Evolutionary conservation across 2,797 vertebrate species (phyloP), one percentile per base, ranked within the genome.

Genomic region (Urophycis tenuis): DNA sequence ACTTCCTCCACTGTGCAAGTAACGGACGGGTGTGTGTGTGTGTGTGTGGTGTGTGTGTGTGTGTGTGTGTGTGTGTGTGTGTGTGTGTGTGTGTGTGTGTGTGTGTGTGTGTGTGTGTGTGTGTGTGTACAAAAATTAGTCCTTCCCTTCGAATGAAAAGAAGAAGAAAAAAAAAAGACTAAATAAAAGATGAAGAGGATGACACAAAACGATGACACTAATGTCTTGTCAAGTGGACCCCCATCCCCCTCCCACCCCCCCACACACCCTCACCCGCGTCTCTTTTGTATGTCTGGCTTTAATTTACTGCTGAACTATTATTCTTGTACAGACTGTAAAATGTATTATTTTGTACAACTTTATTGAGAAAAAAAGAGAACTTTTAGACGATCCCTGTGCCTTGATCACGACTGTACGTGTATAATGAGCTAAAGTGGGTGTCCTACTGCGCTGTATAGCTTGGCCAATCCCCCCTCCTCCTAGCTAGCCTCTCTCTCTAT

Each of bases 301-400:
- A 91, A 91, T 94, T 95, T 95, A 95, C 94, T 95, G 95, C 95
- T 96, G 95, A 93, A 95, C 95, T 96, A 95, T 96, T 95, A 95
- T 95, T 96, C 95, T 95, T 96, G 95, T 97, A 96, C 95, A 96
- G 95, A 96, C 94, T 97, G 95, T 96, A 96, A 97, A 96, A 97
- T 96, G 95, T 96, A 96, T 96, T 95, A 96, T 97, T 97, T 96
- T 96, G 95, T 97, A 96, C 95, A 96, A 96, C 95, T 97, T 95
- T 96, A 96, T 94, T 96, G 95, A 94, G 92, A 90, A 92, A 94
- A 94, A 89, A 90, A 89, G 41, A 10, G 87, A 89, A 94, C 94
- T 95, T 95, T 94, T 95, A 95, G 93, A 95, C 94, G 94, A 95
- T 96, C 95, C 95, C 95, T 96, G 95, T 96, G 95, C 95, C 95